Base-by-base conservation (phyloP, 2,888 invertebrate species). In the Buathra laborator region DNA sequence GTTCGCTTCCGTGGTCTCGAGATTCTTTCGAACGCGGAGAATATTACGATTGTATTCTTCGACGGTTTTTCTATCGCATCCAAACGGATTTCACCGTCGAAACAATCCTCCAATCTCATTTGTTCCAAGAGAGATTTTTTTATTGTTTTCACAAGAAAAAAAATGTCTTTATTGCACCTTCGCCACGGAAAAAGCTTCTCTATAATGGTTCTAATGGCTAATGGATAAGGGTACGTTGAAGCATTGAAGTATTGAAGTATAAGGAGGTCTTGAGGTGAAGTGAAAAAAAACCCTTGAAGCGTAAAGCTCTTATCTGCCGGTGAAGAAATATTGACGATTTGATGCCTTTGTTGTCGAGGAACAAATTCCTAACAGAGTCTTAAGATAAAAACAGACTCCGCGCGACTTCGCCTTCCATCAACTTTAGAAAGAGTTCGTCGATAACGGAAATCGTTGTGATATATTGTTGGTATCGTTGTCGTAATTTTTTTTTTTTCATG, bases 21-120 rank as follows among this genome's bases (percentile, higher is more conserved):
- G 72, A 19, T 75, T 44, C 53, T 66, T 53, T 43, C 56, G 37
- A 76, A 70, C 16, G 24, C 16, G 24, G 32, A 67, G n/a, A 74
- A 68, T 67, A 82, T 70, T 77, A 51, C 78, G 74, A 78, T 80
- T 76, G 80, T 70, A 80, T 83, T 71, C 64, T 71, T 76, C 48
- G 71, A 80, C 66, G 71, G 51, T 32, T 4, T 37, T 48, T n/a
- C 29, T 12, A 68, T 56, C 12, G 64, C 70, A 80, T 76, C 24
- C 24, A 37, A 53, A 37, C 64, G 53, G 37, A 71, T 68, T 51
- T 72, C n/a, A 24, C 68, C 64, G 56, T 62, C 24, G 71, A 43
- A 75, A 70, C 74, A 64, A 83, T 37, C 14, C 51, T 75, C 56
- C 79, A 83, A 79, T 70, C 68, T 74, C 24, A 14, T 43, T 67